A percentile compares a stretch with the other conserved stretches of the same genome.
Evolutionary conservation across 2,888 invertebrate species (phyloP).

Genomic region (Brachynemurus nebulosus): DNA sequence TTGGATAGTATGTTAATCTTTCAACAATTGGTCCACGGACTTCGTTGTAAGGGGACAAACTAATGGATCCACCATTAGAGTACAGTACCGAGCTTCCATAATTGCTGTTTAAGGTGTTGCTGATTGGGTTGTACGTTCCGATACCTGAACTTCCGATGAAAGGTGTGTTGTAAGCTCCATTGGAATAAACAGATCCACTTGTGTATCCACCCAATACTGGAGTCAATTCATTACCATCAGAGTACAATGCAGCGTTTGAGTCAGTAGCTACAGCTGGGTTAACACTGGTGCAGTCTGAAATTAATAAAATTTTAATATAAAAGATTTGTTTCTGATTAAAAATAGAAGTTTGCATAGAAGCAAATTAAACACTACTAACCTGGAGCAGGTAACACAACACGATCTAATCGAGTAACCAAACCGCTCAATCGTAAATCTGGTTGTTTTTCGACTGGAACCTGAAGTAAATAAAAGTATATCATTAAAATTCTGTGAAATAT

Average conservation of each 20-base stretch:
- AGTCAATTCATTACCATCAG: background rate
- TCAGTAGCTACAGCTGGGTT: background rate
- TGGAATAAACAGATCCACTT: background rate
- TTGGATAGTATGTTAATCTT: background rate
- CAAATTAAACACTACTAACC: conserved; percentile 4
- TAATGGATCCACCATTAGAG: background rate
- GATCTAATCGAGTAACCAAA: conserved; percentile 23
- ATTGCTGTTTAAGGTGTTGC: background rate
- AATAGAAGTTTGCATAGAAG: no score
- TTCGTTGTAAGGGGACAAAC: background rate
- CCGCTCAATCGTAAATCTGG: conserved; percentile 14
- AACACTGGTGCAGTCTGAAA: conserved; percentile 2
- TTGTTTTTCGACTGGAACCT: conserved; percentile 4
- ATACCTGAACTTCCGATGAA: background rate
- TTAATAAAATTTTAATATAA: background rate
- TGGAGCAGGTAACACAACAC: conserved; percentile 22
- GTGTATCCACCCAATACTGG: background rate
- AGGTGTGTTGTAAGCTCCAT: background rate
- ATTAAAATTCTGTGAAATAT: background rate
- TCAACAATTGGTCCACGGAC: conserved; percentile 9
- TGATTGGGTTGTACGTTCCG: background rate
- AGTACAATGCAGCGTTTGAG: background rate
- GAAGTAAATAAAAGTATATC: background rate
- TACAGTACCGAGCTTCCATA: background rate
- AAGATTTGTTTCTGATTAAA: no score